These are phyloP conservation scores for Lacerta viridis DNA, from an alignment of 2,797 vertebrate species.

Conservation along the genomic window DNA sequence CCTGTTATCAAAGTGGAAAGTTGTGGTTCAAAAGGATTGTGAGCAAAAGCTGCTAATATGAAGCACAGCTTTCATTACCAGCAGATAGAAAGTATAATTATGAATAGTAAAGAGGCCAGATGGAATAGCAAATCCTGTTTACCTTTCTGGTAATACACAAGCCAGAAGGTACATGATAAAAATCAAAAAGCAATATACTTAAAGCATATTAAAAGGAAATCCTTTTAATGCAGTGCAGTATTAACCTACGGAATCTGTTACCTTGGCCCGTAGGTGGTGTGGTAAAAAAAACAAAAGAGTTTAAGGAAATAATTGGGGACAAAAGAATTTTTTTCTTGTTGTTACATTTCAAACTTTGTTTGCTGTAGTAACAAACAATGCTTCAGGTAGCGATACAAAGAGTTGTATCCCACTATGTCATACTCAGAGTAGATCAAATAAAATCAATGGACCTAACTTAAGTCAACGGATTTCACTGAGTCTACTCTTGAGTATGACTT, in stretches of 20 bases:
- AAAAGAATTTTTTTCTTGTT: too few species aligned
- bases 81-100: constrained; percentile 22
- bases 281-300: constrained; percentile 1
- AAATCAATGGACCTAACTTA: too few species aligned
- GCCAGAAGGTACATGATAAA: constrained; percentile 32
- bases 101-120: constrained; percentile 33
- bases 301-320: neutral
- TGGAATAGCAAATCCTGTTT: constrained; percentile 52
- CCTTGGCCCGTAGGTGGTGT: neutral
- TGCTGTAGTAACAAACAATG: too few species aligned
- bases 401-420: too few species aligned
- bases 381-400: too few species aligned
- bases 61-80: constrained; percentile 7
- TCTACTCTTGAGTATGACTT: too few species aligned
- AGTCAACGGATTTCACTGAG: too few species aligned
- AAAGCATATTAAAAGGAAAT: constrained; percentile 41
- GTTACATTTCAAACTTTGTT: too few species aligned
- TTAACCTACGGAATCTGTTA: constrained; percentile 27
- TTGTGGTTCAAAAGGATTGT: constrained; percentile 8
- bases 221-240: constrained; percentile 35
- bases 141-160: constrained; percentile 28
- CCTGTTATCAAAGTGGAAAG: constrained; percentile 7
- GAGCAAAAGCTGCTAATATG: constrained; percentile 10
- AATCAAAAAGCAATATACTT: constrained; percentile 35
- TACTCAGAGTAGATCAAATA: too few species aligned